Conservation (phyloP, 2,888 invertebrate species). For the Cataglyphis rosenhaueri region DNA sequence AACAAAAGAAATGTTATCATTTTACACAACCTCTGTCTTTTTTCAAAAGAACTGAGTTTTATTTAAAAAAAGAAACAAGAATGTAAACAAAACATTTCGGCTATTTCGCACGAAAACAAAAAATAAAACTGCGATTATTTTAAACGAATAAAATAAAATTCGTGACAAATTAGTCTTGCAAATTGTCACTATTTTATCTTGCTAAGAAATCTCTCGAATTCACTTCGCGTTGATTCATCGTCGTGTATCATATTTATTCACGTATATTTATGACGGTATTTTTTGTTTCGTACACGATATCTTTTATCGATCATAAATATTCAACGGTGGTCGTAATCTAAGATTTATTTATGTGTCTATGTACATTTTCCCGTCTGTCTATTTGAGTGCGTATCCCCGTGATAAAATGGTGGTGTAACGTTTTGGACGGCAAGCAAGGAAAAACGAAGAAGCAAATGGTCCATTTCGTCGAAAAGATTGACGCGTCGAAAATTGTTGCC, state of each 20-base stretch:
- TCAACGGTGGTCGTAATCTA: conserved; percentile 12
- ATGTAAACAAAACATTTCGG: neutral
- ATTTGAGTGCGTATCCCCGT: conserved; percentile 2
- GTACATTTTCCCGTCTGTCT: neutral
- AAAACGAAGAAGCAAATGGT: conserved; percentile 13
- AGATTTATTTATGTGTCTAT: conserved; percentile 23
- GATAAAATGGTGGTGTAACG: conserved; percentile 6
- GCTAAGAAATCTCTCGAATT: neutral
- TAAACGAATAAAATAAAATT: neutral
- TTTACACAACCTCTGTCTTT: neutral
- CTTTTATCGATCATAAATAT: conserved; percentile 39
- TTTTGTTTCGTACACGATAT: conserved; percentile 21
- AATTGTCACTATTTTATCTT: neutral
- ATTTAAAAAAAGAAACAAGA: neutral
- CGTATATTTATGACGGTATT: conserved; percentile 35
- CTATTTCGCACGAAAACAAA: neutral
- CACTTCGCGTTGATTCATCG: conserved; percentile 4
- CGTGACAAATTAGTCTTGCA: neutral
- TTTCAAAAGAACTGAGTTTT: neutral
- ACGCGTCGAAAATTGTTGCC: conserved; percentile 48
- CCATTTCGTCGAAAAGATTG: conserved; percentile 47
- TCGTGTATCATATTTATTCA: neutral
- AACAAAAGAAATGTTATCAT: neutral
- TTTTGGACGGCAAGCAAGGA: conserved; percentile 8
- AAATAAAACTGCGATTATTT: neutral